phyloP scores from a whole-genome alignment of 1,140 invertebrate species.

The Hesperophylax magnus region DNA sequence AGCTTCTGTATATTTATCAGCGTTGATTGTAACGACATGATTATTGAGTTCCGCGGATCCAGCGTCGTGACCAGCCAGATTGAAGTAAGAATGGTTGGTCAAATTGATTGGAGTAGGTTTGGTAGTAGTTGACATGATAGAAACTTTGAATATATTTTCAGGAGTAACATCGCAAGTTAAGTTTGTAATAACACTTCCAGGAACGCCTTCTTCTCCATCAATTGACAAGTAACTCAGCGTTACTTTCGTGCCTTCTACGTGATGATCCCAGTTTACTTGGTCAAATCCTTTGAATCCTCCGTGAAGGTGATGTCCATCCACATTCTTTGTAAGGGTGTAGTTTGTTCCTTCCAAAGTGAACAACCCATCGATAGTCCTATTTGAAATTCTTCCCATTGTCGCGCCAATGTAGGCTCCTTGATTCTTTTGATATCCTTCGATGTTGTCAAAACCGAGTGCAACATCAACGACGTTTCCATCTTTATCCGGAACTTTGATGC shows the following conservation, averaged over 20 bases:
- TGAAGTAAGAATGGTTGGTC: constrained; percentile 96
- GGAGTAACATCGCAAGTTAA: constrained; percentile 81
- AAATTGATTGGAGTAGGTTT: constrained; percentile 90
- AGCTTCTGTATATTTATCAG: constrained; percentile 70
- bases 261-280: constrained; percentile 79
- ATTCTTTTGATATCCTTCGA: constrained; percentile 75
- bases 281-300: constrained; percentile 91
- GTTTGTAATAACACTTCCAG: constrained; percentile 79
- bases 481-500: constrained; percentile 81
- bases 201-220: constrained; percentile 91
- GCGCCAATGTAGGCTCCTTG: constrained; percentile 88
- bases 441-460: constrained; percentile 83
- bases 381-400: constrained; percentile 89
- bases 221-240: constrained; percentile 79
- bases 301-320: constrained; percentile 83
- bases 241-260: constrained; percentile 71
- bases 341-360: constrained; percentile 70
- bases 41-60: constrained; percentile 75
- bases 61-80: constrained; percentile 86
- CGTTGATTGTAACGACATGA: constrained; percentile 82
- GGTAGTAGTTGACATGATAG: constrained; percentile 81
- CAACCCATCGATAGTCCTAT: constrained; percentile 81
- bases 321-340: constrained; percentile 83
- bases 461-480: constrained; percentile 79
- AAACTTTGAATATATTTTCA: constrained; percentile 81